phyloP scores from a whole-genome alignment of 2,797 vertebrate genomes.

The Gadopsis bispinosus region DNA sequence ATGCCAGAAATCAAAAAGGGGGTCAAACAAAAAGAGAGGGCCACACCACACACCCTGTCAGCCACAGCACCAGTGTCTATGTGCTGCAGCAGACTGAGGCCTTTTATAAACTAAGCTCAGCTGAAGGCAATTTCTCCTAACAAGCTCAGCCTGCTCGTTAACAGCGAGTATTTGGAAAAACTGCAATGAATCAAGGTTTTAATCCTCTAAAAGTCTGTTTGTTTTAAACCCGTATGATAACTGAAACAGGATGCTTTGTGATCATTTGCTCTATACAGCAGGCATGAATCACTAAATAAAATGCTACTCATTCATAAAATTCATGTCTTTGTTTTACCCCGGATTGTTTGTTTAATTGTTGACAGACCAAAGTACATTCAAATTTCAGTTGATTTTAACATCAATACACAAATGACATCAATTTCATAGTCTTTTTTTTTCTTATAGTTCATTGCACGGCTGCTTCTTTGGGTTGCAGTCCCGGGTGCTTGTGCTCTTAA shows the following conservation, averaged over 20 bases:
- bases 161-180: background rate
- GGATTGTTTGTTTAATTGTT: background rate
- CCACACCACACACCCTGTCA: background rate
- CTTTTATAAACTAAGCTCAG: slow-evolving; percentile 41
- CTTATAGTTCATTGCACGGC: background rate
- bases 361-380: background rate
- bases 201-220: slow-evolving; percentile 11
- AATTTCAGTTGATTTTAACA: background rate
- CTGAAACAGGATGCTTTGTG: background rate
- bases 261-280: background rate
- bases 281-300: background rate
- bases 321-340: background rate
- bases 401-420: background rate
- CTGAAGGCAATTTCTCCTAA: slow-evolving; percentile 31
- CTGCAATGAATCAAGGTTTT: background rate
- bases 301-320: background rate
- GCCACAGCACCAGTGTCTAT: background rate
- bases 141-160: slow-evolving; percentile 26
- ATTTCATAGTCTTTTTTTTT: background rate
- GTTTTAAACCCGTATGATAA: background rate
- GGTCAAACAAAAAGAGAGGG: background rate
- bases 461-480: background rate
- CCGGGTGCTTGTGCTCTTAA: background rate
- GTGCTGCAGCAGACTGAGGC: slow-evolving; percentile 15
- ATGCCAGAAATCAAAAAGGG: background rate